Conservation (phyloP, 1,140 invertebrate genomes). For the Drosophila auraria region DNA sequence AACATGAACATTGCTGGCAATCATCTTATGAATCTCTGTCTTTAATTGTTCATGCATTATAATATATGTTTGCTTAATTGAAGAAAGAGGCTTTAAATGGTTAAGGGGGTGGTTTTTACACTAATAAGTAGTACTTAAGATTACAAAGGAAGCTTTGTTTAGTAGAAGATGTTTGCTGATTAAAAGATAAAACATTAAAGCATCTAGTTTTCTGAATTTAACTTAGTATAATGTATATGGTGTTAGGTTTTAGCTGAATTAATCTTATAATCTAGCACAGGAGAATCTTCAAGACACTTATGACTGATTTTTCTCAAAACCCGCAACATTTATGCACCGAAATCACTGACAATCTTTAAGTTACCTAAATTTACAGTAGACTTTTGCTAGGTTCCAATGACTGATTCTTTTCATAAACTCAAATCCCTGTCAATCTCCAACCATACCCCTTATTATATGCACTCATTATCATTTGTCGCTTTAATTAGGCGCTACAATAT, state of each 20-base stretch:
- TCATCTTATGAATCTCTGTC: background rate
- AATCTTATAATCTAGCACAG: no score
- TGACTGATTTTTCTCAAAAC: no score
- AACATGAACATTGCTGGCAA: background rate
- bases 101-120: background rate
- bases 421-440: background rate
- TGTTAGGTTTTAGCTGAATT: no score
- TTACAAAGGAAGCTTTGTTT: background rate
- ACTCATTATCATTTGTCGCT: constrained; percentile 25
- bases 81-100: background rate
- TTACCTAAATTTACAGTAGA: no score
- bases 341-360: no score
- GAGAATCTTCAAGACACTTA: no score
- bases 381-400: no score
- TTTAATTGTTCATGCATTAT: constrained; percentile 13
- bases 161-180: background rate
- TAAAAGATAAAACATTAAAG: background rate
- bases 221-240: no score
- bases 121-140: background rate
- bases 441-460: background rate
- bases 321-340: no score
- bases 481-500: constrained; percentile 21
- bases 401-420: no score
- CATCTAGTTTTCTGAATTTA: background rate
- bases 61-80: constrained; percentile 7